phyloP scores from a whole-genome alignment of 1,140 invertebrate species.

The Drosophila pruinosa region DNA sequence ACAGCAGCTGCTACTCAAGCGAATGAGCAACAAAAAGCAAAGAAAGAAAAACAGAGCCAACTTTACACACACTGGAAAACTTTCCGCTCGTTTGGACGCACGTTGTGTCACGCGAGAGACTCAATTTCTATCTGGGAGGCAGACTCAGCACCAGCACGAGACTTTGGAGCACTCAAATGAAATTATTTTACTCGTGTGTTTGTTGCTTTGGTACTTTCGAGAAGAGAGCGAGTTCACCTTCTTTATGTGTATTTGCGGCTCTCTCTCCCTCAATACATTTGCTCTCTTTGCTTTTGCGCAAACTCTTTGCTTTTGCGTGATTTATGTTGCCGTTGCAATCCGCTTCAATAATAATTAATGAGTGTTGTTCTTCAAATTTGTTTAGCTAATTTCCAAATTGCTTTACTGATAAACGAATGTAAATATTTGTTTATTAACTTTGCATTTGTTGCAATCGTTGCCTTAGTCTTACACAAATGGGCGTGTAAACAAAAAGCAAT shows the following conservation, averaged over 20 bases:
- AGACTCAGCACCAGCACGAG: slow-evolving; percentile 42
- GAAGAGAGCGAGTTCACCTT: slow-evolving; percentile 13
- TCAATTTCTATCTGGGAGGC: slow-evolving; percentile 68
- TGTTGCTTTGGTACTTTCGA: slow-evolving; percentile 15
- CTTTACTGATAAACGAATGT: background rate
- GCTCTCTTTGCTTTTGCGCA: slow-evolving; percentile 23
- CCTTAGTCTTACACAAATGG: slow-evolving; percentile 52
- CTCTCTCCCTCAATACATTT: slow-evolving; percentile 9
- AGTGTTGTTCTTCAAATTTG: slow-evolving; percentile 1
- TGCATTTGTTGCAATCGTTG: slow-evolving; percentile 17
- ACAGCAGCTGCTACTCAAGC: slow-evolving; percentile 28
- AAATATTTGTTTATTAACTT: slow-evolving; percentile 20
- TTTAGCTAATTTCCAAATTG: slow-evolving; percentile 29
- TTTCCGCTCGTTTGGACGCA: slow-evolving; percentile 74
- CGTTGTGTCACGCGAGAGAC: slow-evolving; percentile 75
- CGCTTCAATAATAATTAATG: slow-evolving; percentile 10
- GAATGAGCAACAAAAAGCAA: slow-evolving; percentile 56
- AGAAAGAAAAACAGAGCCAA: slow-evolving; percentile 55
- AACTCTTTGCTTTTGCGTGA: slow-evolving; percentile 30
- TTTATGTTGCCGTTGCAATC: slow-evolving; percentile 15
- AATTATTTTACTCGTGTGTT: slow-evolving; percentile 11
- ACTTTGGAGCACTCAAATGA: slow-evolving; percentile 39
- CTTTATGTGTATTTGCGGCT: slow-evolving; percentile 10
- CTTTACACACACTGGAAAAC: slow-evolving; percentile 52
- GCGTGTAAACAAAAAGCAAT: slow-evolving; percentile 62